Base-by-base conservation (phyloP, 2,113 vertebrate genomes). In the Triplophysa tibetana region DNA sequence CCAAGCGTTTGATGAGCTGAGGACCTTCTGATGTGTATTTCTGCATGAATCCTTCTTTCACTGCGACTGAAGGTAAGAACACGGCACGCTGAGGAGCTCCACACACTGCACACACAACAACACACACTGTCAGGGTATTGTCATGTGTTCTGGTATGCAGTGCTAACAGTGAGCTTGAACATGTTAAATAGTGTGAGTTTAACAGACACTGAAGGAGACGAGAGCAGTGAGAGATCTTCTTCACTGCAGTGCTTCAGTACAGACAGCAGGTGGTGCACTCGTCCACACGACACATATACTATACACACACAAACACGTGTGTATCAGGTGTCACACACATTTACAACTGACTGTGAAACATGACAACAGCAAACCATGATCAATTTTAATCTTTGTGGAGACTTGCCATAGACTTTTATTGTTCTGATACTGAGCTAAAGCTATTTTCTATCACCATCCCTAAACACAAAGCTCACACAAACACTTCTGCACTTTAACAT, bases 1-100 rank as follows among this genome's bases (percentile, higher is more conserved):
- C 79, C 1, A 97, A 96, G 75, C 94, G 91, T 0, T 94, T 92
- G 65, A 96, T 90, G 80, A 96, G 89, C 43, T 93, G 63, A 0
- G 87, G 63, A 0, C 91, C 90, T 78, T 92, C 88, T 0, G 92
- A 90, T 48, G 92, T 93, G 83, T 92, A 90, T 82, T 94, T 94
- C 73, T 94, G 91, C 81, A 98, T 91, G 88, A 91, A 95, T 0
- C 96, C 97, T 86, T 98, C 96, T 79, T 95, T 96, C 16, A 96
- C 88, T 0, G 91, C 93, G 80, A 90, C 93, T 0, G 90, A 93
- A 2, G 95, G 92, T 1, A 91, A 83, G 79, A 85, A 92, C 1
- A 88, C 90, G 0, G 85, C 89, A 13, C 86, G 89, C 79, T 91
- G 88, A 33, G 38, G 89, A 63, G 83, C 90, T 65, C 90, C 88